A percentile compares a stretch with the other conserved stretches of the same genome.
Conservation (phyloP, 1,140 invertebrate genomes). For the Diabrotica undecimpunctata region DNA sequence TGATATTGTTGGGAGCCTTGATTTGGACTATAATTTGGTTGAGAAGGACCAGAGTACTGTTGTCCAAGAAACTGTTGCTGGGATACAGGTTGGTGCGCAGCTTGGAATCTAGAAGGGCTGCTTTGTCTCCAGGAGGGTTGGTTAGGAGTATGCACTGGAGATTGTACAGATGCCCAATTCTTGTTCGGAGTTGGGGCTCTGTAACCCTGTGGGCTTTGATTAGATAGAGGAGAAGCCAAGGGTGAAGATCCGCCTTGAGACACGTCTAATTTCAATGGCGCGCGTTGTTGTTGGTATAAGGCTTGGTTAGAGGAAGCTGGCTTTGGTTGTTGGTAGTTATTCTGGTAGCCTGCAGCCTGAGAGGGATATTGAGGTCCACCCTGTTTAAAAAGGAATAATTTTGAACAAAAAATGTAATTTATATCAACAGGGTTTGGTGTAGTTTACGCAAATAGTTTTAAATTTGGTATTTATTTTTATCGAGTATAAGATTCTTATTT, state of each 20-base stretch:
- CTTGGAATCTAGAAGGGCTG: slow-evolving; percentile 13
- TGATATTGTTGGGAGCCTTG: slow-evolving; percentile 19
- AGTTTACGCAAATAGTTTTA: background rate
- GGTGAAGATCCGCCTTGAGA: slow-evolving; percentile 27
- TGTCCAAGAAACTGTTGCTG: slow-evolving; percentile 26
- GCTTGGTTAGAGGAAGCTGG: slow-evolving; percentile 27
- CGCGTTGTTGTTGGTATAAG: slow-evolving; percentile 33
- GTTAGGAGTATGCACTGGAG: slow-evolving; percentile 29
- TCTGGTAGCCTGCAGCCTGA: slow-evolving; percentile 35
- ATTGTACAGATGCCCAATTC: slow-evolving; percentile 43
- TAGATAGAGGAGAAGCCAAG: slow-evolving; percentile 35
- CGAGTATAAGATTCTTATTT: too few species aligned
- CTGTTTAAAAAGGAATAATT: slow-evolving; percentile 26
- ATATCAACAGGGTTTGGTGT: background rate
- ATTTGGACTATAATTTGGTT: slow-evolving; percentile 27
- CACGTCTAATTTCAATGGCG: slow-evolving; percentile 33
- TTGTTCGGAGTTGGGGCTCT: slow-evolving; percentile 36
- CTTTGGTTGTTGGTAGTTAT: slow-evolving; percentile 28
- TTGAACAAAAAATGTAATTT: slow-evolving; percentile 6
- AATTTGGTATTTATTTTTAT: too few species aligned
- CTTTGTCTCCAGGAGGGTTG: slow-evolving; percentile 28
- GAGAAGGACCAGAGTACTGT: slow-evolving; percentile 43
- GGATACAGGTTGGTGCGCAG: slow-evolving; percentile 36
- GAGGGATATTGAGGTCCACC: slow-evolving; percentile 38
- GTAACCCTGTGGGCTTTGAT: slow-evolving; percentile 35